Evolutionary conservation across 2,888 invertebrate genomes (phyloP), one percentile per base, ranked within the genome.

Genomic region (Petrophora chlorosata): DNA sequence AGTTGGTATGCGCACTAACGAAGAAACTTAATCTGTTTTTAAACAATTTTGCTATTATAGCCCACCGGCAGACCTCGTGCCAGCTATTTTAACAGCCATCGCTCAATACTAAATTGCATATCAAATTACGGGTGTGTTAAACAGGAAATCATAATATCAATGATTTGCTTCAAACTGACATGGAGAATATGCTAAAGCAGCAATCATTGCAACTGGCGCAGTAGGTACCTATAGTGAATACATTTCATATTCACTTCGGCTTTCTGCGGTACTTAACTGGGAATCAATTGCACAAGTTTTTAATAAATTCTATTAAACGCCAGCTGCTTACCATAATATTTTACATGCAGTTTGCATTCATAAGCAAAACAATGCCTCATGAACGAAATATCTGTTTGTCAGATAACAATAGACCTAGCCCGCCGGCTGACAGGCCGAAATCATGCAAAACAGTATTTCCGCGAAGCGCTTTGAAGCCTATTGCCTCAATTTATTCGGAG

Each of bases 391-490:
- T 57, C 54, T 55, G 52, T 15, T 40, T 54, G 38, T 8, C 33
- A 3, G 49, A 58, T 59, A 63, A 63, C 56, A 63, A 58, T 64
- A 68, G 67, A 59, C 63, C 67, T 61, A 61, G 61, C 62, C 59
- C 58, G 48, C 32, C 40, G 38, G 55, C 32, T 47, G 48, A 53
- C 56, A 54, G 58, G 51, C 55, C 55, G 53, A 63, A 41, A 46
- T 63, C 62, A 68, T 67, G 64, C 64, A 59, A 66, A 67, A 52
- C 56, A 54, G 55, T 48, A 43, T 38, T 61, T 61, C 62, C 59
- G 51, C 56, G 63, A 59, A 61, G 50, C 35, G 56, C 53, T 60
- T 40, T 53, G 52, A 56, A 52, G 54, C 51, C 53, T 59, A 46
- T 54, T 39, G 48, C 40, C 42, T 59, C 57, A 61, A 63, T 61